Conservation (phyloP, 2,888 invertebrate species). For the Mesoligia furuncula region DNA sequence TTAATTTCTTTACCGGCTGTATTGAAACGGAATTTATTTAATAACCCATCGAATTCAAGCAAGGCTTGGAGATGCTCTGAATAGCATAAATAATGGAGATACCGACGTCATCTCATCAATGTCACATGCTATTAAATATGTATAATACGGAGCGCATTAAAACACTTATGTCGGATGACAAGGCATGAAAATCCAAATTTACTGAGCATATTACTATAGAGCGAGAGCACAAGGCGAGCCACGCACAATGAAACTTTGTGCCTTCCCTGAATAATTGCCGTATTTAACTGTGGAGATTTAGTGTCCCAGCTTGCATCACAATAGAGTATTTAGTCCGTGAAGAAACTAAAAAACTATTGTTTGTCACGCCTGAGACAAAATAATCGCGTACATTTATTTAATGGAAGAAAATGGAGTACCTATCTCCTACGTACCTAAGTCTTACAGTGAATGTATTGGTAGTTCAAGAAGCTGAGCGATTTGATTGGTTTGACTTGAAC, state of each 20-base stretch:
- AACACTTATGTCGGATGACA: constrained; percentile 85
- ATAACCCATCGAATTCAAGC: constrained; percentile 51
- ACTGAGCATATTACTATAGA: constrained; percentile 79
- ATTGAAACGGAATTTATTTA: constrained; percentile 52
- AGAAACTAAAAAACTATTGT: constrained; percentile 81
- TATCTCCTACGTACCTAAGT: not conserved
- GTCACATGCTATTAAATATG: constrained; percentile 77
- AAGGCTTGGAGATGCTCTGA: constrained; percentile 55
- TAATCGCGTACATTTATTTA: constrained; percentile 56
- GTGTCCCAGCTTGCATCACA: constrained; percentile 78
- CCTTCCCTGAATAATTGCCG: constrained; percentile 87
- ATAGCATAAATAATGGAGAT: constrained; percentile 63
- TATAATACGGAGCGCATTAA: constrained; percentile 80
- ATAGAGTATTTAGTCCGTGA: constrained; percentile 80
- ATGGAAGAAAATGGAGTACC: constrained; percentile 21
- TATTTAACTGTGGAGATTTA: constrained; percentile 84
- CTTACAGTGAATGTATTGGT: constrained; percentile 29
- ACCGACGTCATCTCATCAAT: constrained; percentile 71
- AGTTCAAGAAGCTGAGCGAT: constrained; percentile 25
- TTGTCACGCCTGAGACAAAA: constrained; percentile 54
- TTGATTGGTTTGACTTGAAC: constrained; percentile 42
- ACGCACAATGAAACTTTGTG: constrained; percentile 84
- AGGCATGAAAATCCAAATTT: constrained; percentile 87
- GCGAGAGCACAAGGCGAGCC: constrained; percentile 73
- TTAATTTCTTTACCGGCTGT: constrained; percentile 67